phyloP scores from a whole-genome alignment of 2,888 invertebrate genomes.

The Acleris cristana region DNA sequence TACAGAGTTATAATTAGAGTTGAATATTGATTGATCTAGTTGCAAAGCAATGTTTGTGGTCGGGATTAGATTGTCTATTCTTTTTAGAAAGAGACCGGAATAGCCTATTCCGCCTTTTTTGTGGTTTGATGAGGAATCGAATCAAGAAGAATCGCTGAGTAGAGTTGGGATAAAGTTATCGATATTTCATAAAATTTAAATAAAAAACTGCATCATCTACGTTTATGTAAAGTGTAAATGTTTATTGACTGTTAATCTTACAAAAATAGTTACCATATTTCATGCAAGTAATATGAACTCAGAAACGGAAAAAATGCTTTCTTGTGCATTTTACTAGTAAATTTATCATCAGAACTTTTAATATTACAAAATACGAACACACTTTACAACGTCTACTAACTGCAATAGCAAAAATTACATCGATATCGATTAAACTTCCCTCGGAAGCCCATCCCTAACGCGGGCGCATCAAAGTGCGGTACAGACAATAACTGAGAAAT shows the following conservation, averaged over 20 bases:
- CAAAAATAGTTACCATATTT: not conserved
- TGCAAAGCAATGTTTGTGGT: slow-evolving; percentile 14
- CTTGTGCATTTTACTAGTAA: no score
- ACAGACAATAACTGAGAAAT: slow-evolving; percentile 81
- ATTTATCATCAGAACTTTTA: no score
- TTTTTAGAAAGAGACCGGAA: slow-evolving; percentile 59
- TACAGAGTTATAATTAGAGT: slow-evolving; percentile 39
- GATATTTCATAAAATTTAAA: not conserved
- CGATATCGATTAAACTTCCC: no score
- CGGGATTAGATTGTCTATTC: slow-evolving; percentile 58
- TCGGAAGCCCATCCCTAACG: slow-evolving; percentile 13
- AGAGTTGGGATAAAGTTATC: slow-evolving; percentile 45
- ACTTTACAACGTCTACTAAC: no score
- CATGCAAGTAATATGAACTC: no score
- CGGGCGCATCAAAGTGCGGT: slow-evolving; percentile 78
- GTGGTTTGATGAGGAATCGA: slow-evolving; percentile 68
- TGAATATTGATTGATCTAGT: slow-evolving; percentile 38
- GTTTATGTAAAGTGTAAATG: not conserved
- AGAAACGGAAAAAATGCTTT: no score
- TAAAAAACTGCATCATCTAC: no score
- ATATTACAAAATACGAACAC: no score
- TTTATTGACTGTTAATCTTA: not conserved
- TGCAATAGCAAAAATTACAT: no score
- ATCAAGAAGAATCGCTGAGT: slow-evolving; percentile 55
- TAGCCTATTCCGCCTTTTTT: slow-evolving; percentile 59